A percentile compares a stretch with the other conserved stretches of the same genome.
Evolutionary conservation across 2,888 invertebrate genomes (phyloP).

Genomic region (Erebia palarica): DNA sequence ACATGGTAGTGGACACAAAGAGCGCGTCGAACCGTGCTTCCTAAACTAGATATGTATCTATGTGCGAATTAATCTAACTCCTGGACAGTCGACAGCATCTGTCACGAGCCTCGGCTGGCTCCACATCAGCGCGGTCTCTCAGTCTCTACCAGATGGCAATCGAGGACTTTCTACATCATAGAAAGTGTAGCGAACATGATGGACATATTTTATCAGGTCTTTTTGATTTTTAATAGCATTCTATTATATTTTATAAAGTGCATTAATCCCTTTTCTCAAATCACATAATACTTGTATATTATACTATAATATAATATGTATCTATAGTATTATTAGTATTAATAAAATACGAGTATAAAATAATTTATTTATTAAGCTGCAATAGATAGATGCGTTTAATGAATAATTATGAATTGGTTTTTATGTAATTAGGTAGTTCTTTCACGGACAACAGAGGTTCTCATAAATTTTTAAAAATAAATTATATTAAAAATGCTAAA

Average conservation of each 20-base stretch:
- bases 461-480: too few relatives aligned
- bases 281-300: background rate
- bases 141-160: constrained; percentile 39
- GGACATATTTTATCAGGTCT: constrained; percentile 68
- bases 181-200: constrained; percentile 64
- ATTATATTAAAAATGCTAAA: too few relatives aligned
- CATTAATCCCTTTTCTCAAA: background rate
- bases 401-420: too few relatives aligned
- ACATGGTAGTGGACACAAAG: constrained; percentile 57
- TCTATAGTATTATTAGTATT: too few relatives aligned
- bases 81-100: constrained; percentile 33
- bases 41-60: constrained; percentile 54
- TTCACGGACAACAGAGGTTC: too few relatives aligned
- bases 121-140: constrained; percentile 30
- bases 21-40: constrained; percentile 71
- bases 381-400: too few relatives aligned
- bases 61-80: constrained; percentile 40
- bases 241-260: constrained; percentile 13
- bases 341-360: too few relatives aligned
- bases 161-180: constrained; percentile 51
- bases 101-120: constrained; percentile 37
- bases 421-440: too few relatives aligned
- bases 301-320: too few relatives aligned
- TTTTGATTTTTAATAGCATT: constrained; percentile 34
- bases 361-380: too few relatives aligned